These are phyloP conservation scores for Ageneiosus marmoratus DNA, from an alignment of 2,113 vertebrate species.

Conservation along the genomic window DNA sequence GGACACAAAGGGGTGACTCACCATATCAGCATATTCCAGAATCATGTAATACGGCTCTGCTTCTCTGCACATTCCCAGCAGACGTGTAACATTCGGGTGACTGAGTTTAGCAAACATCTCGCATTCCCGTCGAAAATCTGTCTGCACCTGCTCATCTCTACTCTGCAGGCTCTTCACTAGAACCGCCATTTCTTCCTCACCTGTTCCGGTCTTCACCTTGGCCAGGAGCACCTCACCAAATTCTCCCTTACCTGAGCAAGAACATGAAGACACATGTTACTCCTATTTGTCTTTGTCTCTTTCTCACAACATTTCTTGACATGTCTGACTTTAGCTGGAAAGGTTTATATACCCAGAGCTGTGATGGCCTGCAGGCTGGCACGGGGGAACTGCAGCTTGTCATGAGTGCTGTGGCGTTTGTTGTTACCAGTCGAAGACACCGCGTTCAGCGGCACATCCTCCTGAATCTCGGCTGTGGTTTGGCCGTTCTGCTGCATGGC, in stretches of 20 bases:
- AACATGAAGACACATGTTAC: background rate
- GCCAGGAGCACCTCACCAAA: conserved; percentile 87
- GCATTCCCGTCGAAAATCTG: conserved; percentile 80
- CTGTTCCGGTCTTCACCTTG: conserved; percentile 78
- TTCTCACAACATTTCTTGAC: background rate
- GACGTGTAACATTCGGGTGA: conserved; percentile 77
- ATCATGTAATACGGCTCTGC: conserved; percentile 84
- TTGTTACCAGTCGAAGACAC: conserved; percentile 70
- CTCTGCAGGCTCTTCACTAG: conserved; percentile 83
- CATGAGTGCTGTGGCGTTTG: conserved; percentile 78
- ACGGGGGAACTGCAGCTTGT: conserved; percentile 81
- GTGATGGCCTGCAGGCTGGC: conserved; percentile 81
- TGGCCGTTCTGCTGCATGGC: conserved; percentile 81
- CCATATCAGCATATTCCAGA: conserved; percentile 86
- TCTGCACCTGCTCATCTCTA: conserved; percentile 81
- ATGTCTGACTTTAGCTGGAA: no score
- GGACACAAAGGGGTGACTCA: conserved; percentile 55
- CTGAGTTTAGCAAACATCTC: conserved; percentile 87
- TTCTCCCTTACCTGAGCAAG: conserved; percentile 77
- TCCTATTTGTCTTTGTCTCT: background rate
- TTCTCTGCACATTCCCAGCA: conserved; percentile 82
- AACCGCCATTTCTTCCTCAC: conserved; percentile 72
- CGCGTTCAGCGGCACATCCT: conserved; percentile 81
- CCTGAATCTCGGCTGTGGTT: conserved; percentile 81
- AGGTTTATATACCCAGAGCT: conserved; percentile 73